Percentiles rank a stretch among this genome's conserved stretches.
These are phyloP conservation scores for Pentalonia nigronervosa DNA, from an alignment of 1,140 invertebrate genomes.

Conservation along the genomic window DNA sequence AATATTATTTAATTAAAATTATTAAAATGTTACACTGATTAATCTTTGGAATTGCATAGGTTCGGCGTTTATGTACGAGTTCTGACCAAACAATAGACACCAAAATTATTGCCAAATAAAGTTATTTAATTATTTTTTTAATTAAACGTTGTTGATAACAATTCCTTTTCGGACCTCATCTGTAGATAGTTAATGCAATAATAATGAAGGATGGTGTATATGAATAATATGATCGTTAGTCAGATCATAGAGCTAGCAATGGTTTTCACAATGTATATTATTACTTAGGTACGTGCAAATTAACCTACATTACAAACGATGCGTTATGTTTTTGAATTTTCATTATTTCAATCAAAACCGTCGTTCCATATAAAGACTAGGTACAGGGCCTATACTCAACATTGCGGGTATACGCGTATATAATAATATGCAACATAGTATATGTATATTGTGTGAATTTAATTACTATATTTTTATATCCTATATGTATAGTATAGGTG, in stretches of 20 bases:
- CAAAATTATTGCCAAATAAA: not conserved
- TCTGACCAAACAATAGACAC: not conserved
- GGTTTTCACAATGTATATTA: slow-evolving; percentile 10
- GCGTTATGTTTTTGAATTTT: slow-evolving; percentile 22
- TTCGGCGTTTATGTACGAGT: not conserved
- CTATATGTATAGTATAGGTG: not conserved
- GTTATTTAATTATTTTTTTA: not conserved
- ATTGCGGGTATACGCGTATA: not conserved
- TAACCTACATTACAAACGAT: slow-evolving; percentile 37
- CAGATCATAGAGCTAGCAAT: not conserved
- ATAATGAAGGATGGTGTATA: not conserved
- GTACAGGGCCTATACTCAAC: not conserved
- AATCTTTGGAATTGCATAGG: not conserved
- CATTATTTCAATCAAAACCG: slow-evolving; percentile 6
- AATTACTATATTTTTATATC: not conserved
- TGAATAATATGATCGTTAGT: not conserved
- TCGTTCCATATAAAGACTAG: not conserved
- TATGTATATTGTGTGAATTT: not conserved
- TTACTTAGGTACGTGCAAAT: not conserved
- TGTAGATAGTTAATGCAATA: not conserved
- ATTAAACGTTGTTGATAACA: not conserved
- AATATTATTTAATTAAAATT: not conserved
- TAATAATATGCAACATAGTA: not conserved
- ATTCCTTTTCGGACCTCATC: not conserved
- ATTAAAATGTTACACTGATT: not conserved